phyloP scores from a whole-genome alignment of 92 coral and sea anemone genomes.

The Zoanthus solanderi region DNA sequence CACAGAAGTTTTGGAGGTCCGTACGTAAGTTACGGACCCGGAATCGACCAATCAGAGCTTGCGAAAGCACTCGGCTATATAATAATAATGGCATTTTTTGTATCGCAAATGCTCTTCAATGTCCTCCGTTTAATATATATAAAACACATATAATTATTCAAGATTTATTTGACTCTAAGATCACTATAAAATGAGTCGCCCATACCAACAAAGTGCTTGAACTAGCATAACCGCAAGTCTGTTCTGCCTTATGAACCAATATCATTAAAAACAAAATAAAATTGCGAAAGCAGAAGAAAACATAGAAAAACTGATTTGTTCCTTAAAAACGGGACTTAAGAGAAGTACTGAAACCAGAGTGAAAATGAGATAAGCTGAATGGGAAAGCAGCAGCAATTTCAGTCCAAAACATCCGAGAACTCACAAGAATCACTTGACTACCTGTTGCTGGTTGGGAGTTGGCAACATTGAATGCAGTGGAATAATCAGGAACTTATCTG shows the following conservation, averaged over 20 bases:
- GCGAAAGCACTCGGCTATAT: too few relatives aligned
- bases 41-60: too few relatives aligned
- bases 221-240: too few relatives aligned
- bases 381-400: neutral
- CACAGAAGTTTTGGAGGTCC: too few relatives aligned
- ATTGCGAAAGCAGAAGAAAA: too few relatives aligned
- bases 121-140: neutral
- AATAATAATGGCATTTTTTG: too few relatives aligned
- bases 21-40: too few relatives aligned
- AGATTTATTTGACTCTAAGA: neutral
- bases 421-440: neutral
- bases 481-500: conserved; percentile 81
- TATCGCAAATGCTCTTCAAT: neutral
- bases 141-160: neutral
- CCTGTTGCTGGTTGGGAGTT: conserved; percentile 90
- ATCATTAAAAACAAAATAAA: too few relatives aligned
- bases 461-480: conserved; percentile 98
- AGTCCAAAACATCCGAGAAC: neutral
- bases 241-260: too few relatives aligned
- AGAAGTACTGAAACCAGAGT: too few relatives aligned
- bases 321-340: too few relatives aligned
- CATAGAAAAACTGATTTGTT: too few relatives aligned
- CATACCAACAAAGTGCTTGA: neutral
- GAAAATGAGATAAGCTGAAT: neutral
- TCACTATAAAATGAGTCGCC: neutral